A percentile compares a stretch with the other conserved stretches of the same genome.
Evolutionary conservation across 2,797 vertebrate genomes (phyloP).

Genomic region (Champsocephalus gunnari): DNA sequence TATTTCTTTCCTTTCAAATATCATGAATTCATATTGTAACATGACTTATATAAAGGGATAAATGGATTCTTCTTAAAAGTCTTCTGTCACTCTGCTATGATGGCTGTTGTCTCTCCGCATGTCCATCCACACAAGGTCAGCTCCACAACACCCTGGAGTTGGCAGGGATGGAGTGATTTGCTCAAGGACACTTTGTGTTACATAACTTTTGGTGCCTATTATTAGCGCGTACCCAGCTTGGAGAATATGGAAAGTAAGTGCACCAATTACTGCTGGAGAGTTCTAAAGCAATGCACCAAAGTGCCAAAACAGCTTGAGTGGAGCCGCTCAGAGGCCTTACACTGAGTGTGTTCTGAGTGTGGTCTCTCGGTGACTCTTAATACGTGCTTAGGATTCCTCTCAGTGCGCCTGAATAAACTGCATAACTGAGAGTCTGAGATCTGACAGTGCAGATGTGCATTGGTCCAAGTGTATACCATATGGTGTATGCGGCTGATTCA

Average conservation of each 20-base stretch:
- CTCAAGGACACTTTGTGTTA: neutral
- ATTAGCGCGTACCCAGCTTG: slow-evolving; percentile 15
- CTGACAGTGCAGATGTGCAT: slow-evolving; percentile 37
- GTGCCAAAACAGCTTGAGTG: slow-evolving; percentile 29
- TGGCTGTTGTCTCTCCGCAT: neutral
- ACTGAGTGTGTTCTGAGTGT: neutral
- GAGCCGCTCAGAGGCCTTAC: slow-evolving; percentile 9
- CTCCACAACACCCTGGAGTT: neutral
- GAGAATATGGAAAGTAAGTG: slow-evolving; percentile 20
- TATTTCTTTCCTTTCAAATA: too few relatives aligned
- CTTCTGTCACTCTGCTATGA: neutral
- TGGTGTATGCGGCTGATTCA: slow-evolving; percentile 23
- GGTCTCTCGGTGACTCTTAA: slow-evolving; percentile 9
- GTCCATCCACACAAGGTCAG: neutral
- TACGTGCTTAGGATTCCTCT: slow-evolving; percentile 24
- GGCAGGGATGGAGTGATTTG: neutral
- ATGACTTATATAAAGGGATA: neutral
- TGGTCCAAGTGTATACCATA: slow-evolving; percentile 28
- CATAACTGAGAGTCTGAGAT: neutral
- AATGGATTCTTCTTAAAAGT: neutral
- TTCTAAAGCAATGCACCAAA: slow-evolving; percentile 32
- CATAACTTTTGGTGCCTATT: neutral
- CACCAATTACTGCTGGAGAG: slow-evolving; percentile 39
- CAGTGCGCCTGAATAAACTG: neutral
- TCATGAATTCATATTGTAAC: neutral